Base-by-base conservation (phyloP, 2,113 vertebrate genomes). In the Dicrurus megarhynchus region DNA sequence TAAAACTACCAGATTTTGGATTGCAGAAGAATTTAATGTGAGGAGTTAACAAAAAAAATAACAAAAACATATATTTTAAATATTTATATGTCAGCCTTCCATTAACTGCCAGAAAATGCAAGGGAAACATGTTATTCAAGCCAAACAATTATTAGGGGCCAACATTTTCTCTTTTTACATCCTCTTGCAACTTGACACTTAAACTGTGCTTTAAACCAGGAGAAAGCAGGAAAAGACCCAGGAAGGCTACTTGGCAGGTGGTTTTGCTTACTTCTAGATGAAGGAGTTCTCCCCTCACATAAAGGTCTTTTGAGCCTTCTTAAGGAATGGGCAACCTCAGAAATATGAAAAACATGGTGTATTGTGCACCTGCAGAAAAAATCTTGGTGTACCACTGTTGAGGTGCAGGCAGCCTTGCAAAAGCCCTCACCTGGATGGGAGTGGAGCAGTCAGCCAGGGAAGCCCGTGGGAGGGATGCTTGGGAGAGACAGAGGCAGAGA, bases 391-490 rank as follows among this genome's bases (percentile, higher is more conserved):
- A 4, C 12, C 22, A 10, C 27, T 23, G 41, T 2, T 3, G 68
- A 77, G 50, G 22, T 15, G 19, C 55, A 59, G 33, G 23, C 26
- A 82, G 44, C 18, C 42, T 41, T 79, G 27, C 46, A 46, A 23
- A 28, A 81, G 35, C 27, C 30, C 61, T 77, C 35, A 37, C 20
- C 5, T 1, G 3, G 20, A 37, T 3, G 10, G 24, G 30, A 3
- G 0, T 32, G 35, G 63, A 87, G 37, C 10, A 20, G 24, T 24
- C 10, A 73, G 41, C 55, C 42, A 49, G 50, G 39, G 53, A 57
- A 49, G 9, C 53, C 61, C 0, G 0, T 2, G 7, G 16, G 15
- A 39, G 21, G 56, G 60, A 33, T 28, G 57, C 33, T 1, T 59
- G 65, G 53, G 63, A 73, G 26, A 24, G 35, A 65, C 61, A n/a